Percentiles rank a stretch among this genome's conserved stretches.
Evolutionary conservation across 2,888 invertebrate species (phyloP).

Genomic region (Dryocosmus kuriphilus): DNA sequence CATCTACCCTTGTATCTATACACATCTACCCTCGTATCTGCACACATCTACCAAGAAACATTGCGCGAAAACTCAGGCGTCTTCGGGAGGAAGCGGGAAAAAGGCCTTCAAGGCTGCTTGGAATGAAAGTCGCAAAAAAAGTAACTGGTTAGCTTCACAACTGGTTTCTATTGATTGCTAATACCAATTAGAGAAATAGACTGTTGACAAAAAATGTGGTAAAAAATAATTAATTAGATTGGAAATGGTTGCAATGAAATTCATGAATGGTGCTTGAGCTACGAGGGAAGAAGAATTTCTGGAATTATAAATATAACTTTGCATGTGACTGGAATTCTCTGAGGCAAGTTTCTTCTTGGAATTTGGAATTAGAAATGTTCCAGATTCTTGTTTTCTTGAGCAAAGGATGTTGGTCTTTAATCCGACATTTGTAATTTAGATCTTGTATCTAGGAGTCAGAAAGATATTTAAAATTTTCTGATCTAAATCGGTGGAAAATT

Average conservation of each 20-base stretch:
- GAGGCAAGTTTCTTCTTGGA: not conserved
- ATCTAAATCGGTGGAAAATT: not conserved
- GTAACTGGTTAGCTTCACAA: constrained; percentile 14
- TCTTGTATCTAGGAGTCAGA: not conserved
- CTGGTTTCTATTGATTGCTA: constrained; percentile 38
- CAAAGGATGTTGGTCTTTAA: not conserved
- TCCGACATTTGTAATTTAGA: not conserved
- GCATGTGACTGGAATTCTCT: not conserved
- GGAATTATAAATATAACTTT: not conserved
- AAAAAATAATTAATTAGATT: constrained; percentile 2
- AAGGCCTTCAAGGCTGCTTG: constrained; percentile 1
- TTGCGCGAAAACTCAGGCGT: not conserved
- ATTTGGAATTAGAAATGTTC: not conserved
- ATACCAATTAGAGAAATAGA: constrained; percentile 30
- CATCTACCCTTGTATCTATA: not conserved
- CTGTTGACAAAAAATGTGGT: not conserved
- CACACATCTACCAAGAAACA: constrained; percentile 8
- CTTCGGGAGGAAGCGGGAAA: constrained; percentile 1
- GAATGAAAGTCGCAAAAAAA: constrained; percentile 2
- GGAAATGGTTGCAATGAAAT: not conserved
- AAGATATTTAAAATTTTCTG: not conserved
- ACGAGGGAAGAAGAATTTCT: not conserved
- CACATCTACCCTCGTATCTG: not conserved
- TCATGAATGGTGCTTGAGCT: not conserved
- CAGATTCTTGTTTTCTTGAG: not conserved